phyloP scores from a whole-genome alignment of 2,888 invertebrate genomes.

The Tineola bisselliella region DNA sequence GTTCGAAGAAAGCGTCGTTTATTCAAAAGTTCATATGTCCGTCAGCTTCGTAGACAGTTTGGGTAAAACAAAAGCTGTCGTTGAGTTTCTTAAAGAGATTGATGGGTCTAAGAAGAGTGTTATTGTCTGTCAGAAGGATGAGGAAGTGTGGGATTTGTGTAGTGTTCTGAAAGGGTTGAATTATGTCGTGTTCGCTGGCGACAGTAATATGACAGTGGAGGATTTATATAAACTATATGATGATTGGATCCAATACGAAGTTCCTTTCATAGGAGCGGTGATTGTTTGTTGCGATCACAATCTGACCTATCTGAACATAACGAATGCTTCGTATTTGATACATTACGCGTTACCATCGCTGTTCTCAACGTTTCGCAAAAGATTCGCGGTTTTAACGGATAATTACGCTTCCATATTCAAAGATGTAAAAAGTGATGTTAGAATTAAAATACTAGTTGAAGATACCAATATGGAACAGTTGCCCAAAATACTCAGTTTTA shows the following conservation, averaged over 20 bases:
- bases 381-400: constrained; percentile 74
- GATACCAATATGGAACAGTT: constrained; percentile 68
- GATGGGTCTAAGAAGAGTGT: constrained; percentile 63
- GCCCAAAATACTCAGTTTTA: constrained; percentile 69
- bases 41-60: constrained; percentile 42
- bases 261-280: constrained; percentile 52
- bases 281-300: constrained; percentile 77
- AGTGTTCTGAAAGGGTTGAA: constrained; percentile 28
- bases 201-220: constrained; percentile 44
- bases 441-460: constrained; percentile 67
- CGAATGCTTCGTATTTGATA: constrained; percentile 72
- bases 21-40: constrained; percentile 63
- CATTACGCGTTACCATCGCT: constrained; percentile 75
- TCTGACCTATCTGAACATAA: constrained; percentile 70
- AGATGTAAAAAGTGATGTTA: constrained; percentile 26
- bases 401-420: constrained; percentile 62
- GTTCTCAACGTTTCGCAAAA: constrained; percentile 74
- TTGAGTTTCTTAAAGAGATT: constrained; percentile 57
- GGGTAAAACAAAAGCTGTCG: constrained; percentile 47
- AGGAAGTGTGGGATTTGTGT: constrained; percentile 60
- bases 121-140: constrained; percentile 68
- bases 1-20: constrained; percentile 78
- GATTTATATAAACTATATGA: constrained; percentile 44
- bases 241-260: constrained; percentile 43
- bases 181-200: constrained; percentile 34